These are phyloP conservation scores for Epinephelus awoara DNA, from an alignment of 2,797 vertebrate genomes.

Conservation along the genomic window DNA sequence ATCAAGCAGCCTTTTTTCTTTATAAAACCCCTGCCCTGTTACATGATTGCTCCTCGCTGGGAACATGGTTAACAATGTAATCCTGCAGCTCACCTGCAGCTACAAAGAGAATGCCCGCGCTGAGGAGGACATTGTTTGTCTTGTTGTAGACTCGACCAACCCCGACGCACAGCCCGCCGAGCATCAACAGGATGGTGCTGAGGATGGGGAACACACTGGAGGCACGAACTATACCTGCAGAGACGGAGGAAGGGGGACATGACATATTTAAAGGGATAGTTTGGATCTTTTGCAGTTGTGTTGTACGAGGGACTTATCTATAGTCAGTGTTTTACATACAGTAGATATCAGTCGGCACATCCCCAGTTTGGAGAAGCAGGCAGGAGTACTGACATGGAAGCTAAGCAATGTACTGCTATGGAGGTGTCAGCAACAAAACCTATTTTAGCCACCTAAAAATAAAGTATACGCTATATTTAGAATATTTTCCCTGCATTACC, in stretches of 20 bases:
- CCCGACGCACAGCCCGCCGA: conserved; percentile 95
- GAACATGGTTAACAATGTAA: neutral
- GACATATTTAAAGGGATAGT: neutral
- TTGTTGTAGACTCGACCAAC: conserved; percentile 94
- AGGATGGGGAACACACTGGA: conserved; percentile 99
- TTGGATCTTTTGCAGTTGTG: no score
- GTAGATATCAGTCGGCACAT: no score
- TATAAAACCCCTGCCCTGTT: neutral
- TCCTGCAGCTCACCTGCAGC: conserved; percentile 90
- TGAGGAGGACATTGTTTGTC: conserved; percentile 96
- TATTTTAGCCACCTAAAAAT: no score
- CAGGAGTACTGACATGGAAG: no score
- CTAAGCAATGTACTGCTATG: no score
- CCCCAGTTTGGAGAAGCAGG: no score
- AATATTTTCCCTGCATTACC: no score
- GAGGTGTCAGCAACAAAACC: no score
- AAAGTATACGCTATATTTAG: no score
- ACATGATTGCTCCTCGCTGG: conserved; percentile 25
- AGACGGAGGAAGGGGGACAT: conserved; percentile 3
- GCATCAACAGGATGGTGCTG: conserved; percentile 93
- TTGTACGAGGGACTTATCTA: no score
- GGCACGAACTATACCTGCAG: conserved; percentile 95
- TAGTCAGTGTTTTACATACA: no score
- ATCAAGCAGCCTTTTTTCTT: conserved; percentile 31
- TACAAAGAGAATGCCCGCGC: conserved; percentile 97